Base-by-base conservation (phyloP, 2,797 vertebrate species). In the Tokudaia muenninki region DNA sequence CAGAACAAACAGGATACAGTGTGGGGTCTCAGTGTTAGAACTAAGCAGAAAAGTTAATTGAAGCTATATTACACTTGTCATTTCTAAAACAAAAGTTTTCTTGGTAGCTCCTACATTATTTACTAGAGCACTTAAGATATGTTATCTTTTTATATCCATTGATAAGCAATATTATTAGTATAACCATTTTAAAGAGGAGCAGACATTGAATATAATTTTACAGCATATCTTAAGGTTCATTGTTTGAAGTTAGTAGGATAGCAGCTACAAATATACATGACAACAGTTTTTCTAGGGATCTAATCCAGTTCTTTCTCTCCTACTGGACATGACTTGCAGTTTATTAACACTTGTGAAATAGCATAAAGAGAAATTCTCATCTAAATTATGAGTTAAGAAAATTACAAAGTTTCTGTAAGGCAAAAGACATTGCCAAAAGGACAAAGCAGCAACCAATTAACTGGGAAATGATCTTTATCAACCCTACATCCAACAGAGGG, bases 51-150 rank as follows among this genome's bases (percentile, higher is more conserved):
- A 78, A 80, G 61, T 12, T 14, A 87, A 52, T 52, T 95, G 8
- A 6, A 83, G 0, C 47, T 77, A 47, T 55, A 52, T 44, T 72
- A 34, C 2, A 65, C 59, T 24, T 87, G 70, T 88, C 50, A 87
- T 90, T 94, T 83, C 47, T 74, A 82, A 87, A 93, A 52, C 8
- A 88, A 90, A 95, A 92, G 12, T 6, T 81, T 90, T 44, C 7
- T 19, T 70, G 13, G 80, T 41, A 75, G 29, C 67, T 37, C 86
- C 81, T 59, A 83, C 13, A 80, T 10, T 16, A 57, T 70, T 89
- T 78, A 55, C 61, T 91, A 37, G 55, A 93, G 26, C 84, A 88
- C 80, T 95, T 67, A 57, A 2, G 3, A 72, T 87, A 92, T 79
- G 3, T 31, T 90, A 47, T 37, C 63, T 89, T n/a, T 79, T 89